Conservation (phyloP, 92 coral and sea anemone species). For the Paragorgia papillata region DNA sequence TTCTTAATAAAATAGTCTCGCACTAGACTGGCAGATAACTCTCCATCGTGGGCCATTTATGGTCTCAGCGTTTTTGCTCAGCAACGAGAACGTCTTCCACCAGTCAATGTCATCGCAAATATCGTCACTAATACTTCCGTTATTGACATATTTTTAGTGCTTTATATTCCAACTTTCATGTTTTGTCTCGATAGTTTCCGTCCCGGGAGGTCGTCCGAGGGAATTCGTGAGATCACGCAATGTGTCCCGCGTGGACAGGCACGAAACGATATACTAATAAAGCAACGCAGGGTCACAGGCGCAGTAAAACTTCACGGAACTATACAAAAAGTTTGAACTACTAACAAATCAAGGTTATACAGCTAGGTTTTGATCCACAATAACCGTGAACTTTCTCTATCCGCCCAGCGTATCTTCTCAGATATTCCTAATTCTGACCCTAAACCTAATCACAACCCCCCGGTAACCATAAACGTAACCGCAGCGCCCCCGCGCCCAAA, state of each 20-base stretch:
- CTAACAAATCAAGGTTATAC: no score
- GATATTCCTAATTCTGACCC: no score
- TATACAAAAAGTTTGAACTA: no score
- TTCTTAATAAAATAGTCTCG: slow-evolving; percentile 82
- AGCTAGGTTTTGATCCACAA: no score
- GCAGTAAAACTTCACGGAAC: no score
- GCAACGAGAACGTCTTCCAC: slow-evolving; percentile 3
- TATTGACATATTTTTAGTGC: slow-evolving; percentile 33
- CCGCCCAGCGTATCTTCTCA: no score
- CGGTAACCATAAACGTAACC: no score
- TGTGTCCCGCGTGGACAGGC: background rate
- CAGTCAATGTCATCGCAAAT: slow-evolving; percentile 6
- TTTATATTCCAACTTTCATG: slow-evolving; percentile 6
- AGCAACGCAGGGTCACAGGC: no score
- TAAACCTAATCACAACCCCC: no score
- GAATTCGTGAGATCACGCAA: slow-evolving; percentile 13
- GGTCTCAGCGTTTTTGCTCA: background rate
- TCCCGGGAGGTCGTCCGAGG: background rate
- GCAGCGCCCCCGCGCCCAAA: no score
- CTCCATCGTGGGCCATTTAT: slow-evolving; percentile 28
- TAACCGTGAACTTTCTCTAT: no score
- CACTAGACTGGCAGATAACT: slow-evolving; percentile 41
- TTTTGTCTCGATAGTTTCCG: background rate
- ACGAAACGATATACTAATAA: background rate
- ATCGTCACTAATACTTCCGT: slow-evolving; percentile 8